Percentiles rank a stretch among this genome's conserved stretches.
phyloP scores from a whole-genome alignment of 2,888 invertebrate genomes.

The Scaptodrosophila latifasciaeformis region DNA sequence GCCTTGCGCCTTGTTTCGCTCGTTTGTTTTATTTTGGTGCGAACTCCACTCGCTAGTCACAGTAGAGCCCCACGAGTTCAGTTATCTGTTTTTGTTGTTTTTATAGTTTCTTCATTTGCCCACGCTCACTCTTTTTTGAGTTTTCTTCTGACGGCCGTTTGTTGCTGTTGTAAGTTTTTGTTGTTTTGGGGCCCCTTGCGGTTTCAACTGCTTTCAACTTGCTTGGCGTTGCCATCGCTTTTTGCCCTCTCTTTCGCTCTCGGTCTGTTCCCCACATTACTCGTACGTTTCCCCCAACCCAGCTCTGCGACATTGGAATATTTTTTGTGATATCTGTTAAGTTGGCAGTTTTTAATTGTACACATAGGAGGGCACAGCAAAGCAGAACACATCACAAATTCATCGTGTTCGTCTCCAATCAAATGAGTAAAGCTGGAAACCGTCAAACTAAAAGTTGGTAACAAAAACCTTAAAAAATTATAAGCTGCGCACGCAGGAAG shows the following conservation, averaged over 20 bases:
- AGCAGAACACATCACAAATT: too few relatives aligned
- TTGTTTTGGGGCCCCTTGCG: conserved; percentile 31
- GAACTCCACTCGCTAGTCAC: conserved; percentile 31
- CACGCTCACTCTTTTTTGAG: not conserved
- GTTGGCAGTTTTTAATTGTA: not conserved
- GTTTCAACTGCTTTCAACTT: conserved; percentile 62
- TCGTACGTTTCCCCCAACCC: not conserved
- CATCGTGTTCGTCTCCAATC: too few relatives aligned
- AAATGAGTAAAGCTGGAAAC: conserved; percentile 20
- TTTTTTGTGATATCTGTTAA: not conserved
- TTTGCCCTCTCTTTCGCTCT: not conserved
- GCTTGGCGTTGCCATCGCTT: conserved; percentile 37
- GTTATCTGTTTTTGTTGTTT: too few relatives aligned
- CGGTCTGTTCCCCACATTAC: not conserved
- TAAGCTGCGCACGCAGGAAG: conserved; percentile 33
- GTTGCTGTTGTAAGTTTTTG: conserved; percentile 21
- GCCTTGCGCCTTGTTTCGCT: conserved; percentile 25
- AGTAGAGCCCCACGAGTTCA: too few relatives aligned
- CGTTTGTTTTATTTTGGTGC: conserved; percentile 24
- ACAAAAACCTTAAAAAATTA: not conserved
- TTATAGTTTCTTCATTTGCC: too few relatives aligned
- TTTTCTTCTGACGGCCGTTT: conserved; percentile 17
- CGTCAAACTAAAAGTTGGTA: conserved; percentile 50
- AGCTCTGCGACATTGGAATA: not conserved
- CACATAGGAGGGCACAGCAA: not conserved